Evolutionary conservation across 1,140 invertebrate genomes (phyloP).

Genomic region (Nixonia krombeini): DNA sequence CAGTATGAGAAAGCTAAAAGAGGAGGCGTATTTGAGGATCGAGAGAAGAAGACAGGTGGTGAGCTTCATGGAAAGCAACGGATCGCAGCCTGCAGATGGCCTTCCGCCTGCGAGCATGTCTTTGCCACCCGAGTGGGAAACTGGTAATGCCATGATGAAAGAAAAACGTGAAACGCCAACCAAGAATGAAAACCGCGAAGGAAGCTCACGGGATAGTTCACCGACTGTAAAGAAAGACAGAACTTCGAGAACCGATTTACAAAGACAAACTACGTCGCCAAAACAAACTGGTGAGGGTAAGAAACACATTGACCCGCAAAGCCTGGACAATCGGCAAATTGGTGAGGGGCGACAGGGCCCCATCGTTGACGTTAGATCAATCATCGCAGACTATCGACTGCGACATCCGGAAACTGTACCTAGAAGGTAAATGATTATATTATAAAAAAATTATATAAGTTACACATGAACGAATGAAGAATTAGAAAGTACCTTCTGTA

Average conservation of each 20-base stretch:
- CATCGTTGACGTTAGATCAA: conserved; percentile 84
- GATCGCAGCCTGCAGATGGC: conserved; percentile 32
- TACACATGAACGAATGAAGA: no score
- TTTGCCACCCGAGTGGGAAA: conserved; percentile 53
- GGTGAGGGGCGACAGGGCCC: conserved; percentile 81
- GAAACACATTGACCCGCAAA: conserved; percentile 42
- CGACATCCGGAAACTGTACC: conserved; percentile 80
- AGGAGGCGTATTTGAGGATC: conserved; percentile 81
- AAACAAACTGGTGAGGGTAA: conserved; percentile 28
- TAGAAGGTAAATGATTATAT: no score
- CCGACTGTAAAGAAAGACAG: conserved; percentile 48
- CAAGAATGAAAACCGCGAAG: conserved; percentile 22
- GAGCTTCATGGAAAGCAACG: conserved; percentile 60
- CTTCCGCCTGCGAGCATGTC: conserved; percentile 51
- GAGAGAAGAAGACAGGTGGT: conserved; percentile 78
- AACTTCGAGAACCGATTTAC: no score
- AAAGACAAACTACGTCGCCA: conserved; percentile 29
- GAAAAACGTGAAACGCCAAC: conserved; percentile 34
- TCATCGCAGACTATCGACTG: conserved; percentile 86
- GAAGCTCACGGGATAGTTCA: no score
- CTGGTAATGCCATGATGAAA: conserved; percentile 28
- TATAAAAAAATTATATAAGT: no score
- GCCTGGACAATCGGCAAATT: conserved; percentile 67
- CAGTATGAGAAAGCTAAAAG: conserved; percentile 84
- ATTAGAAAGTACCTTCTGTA: no score